Conservation (phyloP, 1,140 invertebrate species). For the Pantala flavescens region DNA sequence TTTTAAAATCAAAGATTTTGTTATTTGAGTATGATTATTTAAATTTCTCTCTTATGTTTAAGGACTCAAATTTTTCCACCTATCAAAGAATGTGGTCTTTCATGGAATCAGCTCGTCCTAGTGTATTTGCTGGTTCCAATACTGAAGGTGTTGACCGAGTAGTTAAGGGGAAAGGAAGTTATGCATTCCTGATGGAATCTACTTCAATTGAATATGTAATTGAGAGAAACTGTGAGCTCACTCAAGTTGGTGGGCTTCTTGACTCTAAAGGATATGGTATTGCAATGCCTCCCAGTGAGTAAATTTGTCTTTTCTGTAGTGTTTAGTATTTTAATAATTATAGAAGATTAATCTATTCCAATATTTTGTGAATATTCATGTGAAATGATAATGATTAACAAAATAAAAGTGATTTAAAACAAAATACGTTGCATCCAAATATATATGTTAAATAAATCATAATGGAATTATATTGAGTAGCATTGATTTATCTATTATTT, state of each 20-base stretch:
- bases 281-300: conserved; percentile 81
- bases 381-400: too few relatives aligned
- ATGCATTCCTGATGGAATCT: conserved; percentile 90
- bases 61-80: conserved; percentile 86
- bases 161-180: conserved; percentile 70
- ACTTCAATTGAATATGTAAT: conserved; percentile 86
- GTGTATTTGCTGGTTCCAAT: conserved; percentile 76
- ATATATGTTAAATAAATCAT: too few relatives aligned
- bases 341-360: too few relatives aligned
- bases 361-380: too few relatives aligned
- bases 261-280: conserved; percentile 91
- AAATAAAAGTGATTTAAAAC: too few relatives aligned
- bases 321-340: not conserved
- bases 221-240: conserved; percentile 80
- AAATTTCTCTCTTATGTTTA: conserved; percentile 24
- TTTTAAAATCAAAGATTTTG: too few relatives aligned
- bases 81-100: conserved; percentile 89
- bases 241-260: conserved; percentile 77
- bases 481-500: too few relatives aligned
- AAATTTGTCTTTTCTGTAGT: not conserved
- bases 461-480: too few relatives aligned
- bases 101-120: conserved; percentile 76
- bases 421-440: too few relatives aligned
- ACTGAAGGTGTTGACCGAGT: conserved; percentile 77
- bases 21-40: too few relatives aligned